A percentile compares a stretch with the other conserved stretches of the same genome.
phyloP scores from a whole-genome alignment of 2,113 vertebrate genomes.

The Tyrannus savana region DNA sequence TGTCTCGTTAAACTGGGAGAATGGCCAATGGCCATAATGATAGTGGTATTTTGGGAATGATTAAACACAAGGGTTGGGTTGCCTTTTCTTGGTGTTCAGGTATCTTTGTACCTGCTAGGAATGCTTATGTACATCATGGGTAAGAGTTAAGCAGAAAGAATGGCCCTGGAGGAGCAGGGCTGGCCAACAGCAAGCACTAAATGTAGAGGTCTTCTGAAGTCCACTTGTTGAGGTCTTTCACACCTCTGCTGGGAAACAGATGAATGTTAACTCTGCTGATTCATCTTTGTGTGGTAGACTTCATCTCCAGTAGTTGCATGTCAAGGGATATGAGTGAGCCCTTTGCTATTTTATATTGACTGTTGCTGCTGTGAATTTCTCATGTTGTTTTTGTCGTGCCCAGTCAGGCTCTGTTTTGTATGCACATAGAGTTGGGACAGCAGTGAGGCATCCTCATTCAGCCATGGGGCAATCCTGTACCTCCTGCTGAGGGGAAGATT shows the following conservation, averaged over 20 bases:
- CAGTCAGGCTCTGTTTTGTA: neutral
- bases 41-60: neutral
- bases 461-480: neutral
- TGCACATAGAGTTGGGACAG: neutral
- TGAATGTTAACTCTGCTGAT: neutral
- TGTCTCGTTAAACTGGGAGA: too few relatives aligned
- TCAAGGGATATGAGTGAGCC: neutral
- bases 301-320: neutral
- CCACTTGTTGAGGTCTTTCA: neutral
- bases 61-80: neutral
- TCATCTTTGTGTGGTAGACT: fast-evolving
- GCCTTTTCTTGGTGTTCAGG: neutral
- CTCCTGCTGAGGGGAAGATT: neutral
- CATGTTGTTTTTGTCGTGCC: fast-evolving
- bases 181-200: neutral
- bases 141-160: neutral
- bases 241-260: neutral
- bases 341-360: neutral
- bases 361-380: neutral
- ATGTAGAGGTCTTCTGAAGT: neutral
- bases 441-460: neutral
- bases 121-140: fast-evolving
- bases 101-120: neutral
- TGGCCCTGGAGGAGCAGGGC: neutral
- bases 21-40: neutral